Base-by-base conservation (phyloP, 2,888 invertebrate genomes). In the Epirrita christyi region DNA sequence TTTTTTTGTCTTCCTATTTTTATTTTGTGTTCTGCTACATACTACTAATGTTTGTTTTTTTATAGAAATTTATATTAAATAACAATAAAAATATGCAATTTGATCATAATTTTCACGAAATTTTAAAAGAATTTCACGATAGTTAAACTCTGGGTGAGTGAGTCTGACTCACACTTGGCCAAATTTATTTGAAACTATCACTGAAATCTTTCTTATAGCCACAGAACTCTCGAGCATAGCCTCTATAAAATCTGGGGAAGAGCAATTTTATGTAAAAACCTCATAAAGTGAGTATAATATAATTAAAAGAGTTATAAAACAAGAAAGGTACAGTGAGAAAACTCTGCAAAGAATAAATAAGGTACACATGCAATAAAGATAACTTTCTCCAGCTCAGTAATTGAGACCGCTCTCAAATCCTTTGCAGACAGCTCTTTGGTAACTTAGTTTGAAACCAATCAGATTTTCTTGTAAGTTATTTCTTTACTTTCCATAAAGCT, bases 351-450 rank as follows among this genome's bases (percentile, higher is more conserved):
- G 65, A 67, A 72, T 72, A 74, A 76, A 76, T 73, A 76, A 72
- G 69, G 69, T 76, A 71, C 75, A 79, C 73, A 76, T 76, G 73
- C 70, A 75, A 79, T 78, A 73, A 78, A 78, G 71, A 79, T 71
- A 82, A 81, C 67, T 81, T 81, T 73, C 71, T 73, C 72, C 67
- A 66, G 72, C 74, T 73, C 64, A 63, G 79, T 85, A 85, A 87
- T 85, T 84, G 84, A 83, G 81, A 80, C 73, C 67, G 74, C 74
- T 78, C 73, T 77, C 73, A 81, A 85, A 84, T 83, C 80, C 83
- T 82, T 81, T 76, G 76, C 80, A 75, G 80, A 83, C 80, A 78
- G 78, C 77, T 76, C 73, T 71, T 71, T 44, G 70, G 71, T 63
- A 79, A 84, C 84, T 78, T 68, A 83, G 82, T 86, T 85, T 80